Evolutionary conservation across 1,140 invertebrate genomes (phyloP), one percentile per base, ranked within the genome.

Genomic region (Phymastichus coffea): DNA sequence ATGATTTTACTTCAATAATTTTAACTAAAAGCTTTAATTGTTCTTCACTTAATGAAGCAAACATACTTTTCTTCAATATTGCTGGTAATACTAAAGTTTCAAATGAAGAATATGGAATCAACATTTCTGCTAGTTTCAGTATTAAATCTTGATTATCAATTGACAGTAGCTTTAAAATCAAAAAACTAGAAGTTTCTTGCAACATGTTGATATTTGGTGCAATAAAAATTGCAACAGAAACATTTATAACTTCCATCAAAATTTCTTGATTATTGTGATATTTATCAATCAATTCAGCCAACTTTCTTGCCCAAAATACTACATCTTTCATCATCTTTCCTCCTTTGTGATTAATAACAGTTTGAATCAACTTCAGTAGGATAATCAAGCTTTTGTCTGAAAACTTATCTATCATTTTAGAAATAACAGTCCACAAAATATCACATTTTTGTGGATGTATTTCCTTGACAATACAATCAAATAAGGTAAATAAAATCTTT

Each of bases 21-120:
- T 88, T 86, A 1, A 86, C 81, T 14, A 92, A 72, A 14, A 91
- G 76, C 28, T 81, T 69, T 61, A 93, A 75, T 2, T 82, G 71
- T 48, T 82, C 68, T 60, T 72, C 64, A 63, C 86, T 79, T 38
- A 87, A 82, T 53, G 72, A 66, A 20, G 77, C 74, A 48, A 80
- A 67, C n/a, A 85, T 72, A 63, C 86, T 86, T 67, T 82, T 85
- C 10, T 82, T 79, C 12, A 92, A 66, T 30, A 91, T 82, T 33
- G 82, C 78, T 0, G 91, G 88, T 49, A 94, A 72, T 52, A 94
- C 82, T 44, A 90, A 76, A 44, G 86, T 79, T 72, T 91, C 89
- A 74, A 93, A 92, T 41, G 85, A 84, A 6, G 85, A 80, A 71
- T 87, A 88, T 43, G 81, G 70, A 25, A 86, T 80, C 1, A 89